Evolutionary conservation across 1,140 invertebrate genomes (phyloP).

Genomic region (Megalonaias nervosa): DNA sequence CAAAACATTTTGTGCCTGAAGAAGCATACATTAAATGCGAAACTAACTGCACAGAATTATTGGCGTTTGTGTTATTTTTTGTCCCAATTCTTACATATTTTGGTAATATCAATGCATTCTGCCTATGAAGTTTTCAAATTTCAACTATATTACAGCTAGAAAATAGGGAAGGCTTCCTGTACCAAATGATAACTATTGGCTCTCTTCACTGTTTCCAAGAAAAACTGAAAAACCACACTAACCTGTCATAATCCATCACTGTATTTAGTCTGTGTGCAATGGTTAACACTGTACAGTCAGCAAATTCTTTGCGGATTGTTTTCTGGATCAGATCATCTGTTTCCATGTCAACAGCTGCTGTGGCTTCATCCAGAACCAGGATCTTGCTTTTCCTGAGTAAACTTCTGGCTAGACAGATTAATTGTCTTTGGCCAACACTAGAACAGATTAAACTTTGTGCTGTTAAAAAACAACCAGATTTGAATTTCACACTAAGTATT

Average conservation of each 20-base stretch:
- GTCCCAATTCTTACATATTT: too few relatives aligned
- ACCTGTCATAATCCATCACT: conserved; percentile 71
- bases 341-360: conserved; percentile 69
- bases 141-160: too few relatives aligned
- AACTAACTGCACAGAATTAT: too few relatives aligned
- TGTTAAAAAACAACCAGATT: not conserved
- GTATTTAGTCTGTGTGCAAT: conserved; percentile 73
- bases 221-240: not conserved
- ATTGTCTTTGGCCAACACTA: conserved; percentile 74
- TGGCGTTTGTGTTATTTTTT: too few relatives aligned
- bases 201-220: too few relatives aligned
- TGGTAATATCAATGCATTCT: too few relatives aligned
- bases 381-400: conserved; percentile 78
- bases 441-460: conserved; percentile 11
- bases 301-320: conserved; percentile 68
- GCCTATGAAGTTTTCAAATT: too few relatives aligned
- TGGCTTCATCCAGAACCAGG: conserved; percentile 79
- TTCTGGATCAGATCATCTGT: conserved; percentile 72
- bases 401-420: conserved; percentile 74
- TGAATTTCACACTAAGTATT: too few relatives aligned
- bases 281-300: conserved; percentile 69
- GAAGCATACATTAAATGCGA: too few relatives aligned
- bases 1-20: too few relatives aligned
- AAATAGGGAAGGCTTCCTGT: too few relatives aligned
- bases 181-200: too few relatives aligned